phyloP scores from a whole-genome alignment of 2,888 invertebrate species.

The Autographa pulchrina region DNA sequence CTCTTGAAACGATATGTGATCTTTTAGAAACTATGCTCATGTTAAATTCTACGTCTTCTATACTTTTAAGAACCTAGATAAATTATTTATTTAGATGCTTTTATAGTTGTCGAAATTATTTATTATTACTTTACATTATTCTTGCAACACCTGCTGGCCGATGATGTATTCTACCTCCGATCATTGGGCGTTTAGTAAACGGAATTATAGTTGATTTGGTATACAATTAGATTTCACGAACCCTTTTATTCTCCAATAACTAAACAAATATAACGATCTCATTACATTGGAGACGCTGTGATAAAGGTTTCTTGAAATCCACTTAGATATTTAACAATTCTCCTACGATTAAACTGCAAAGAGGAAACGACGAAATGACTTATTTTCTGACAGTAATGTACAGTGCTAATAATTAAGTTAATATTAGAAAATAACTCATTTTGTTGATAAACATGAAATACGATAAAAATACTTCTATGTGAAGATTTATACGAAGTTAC shows the following conservation, averaged over 20 bases:
- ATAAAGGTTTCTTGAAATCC: constrained; percentile 65
- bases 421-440: constrained; percentile 53
- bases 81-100: constrained; percentile 10
- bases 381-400: constrained; percentile 59
- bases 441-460: constrained; percentile 42
- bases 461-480: constrained; percentile 38
- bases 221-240: constrained; percentile 60
- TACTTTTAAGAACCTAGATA: constrained; percentile 1
- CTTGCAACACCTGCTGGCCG: constrained; percentile 35
- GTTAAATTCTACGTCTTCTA: constrained; percentile 35
- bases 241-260: constrained; percentile 59
- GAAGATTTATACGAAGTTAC: constrained; percentile 63
- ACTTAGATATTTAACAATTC: constrained; percentile 58
- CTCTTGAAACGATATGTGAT: constrained; percentile 34
- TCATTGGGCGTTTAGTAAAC: constrained; percentile 35
- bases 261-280: constrained; percentile 74
- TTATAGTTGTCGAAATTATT: constrained; percentile 25
- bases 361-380: constrained; percentile 53
- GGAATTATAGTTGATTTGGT: constrained; percentile 56
- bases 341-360: constrained; percentile 51
- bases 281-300: constrained; percentile 63
- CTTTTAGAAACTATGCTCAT: constrained; percentile 20
- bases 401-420: constrained; percentile 57
- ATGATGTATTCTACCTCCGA: constrained; percentile 53
- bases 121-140: constrained; percentile 2